phyloP scores from a whole-genome alignment of 2,888 invertebrate genomes.

The Calephelis perditalis region DNA sequence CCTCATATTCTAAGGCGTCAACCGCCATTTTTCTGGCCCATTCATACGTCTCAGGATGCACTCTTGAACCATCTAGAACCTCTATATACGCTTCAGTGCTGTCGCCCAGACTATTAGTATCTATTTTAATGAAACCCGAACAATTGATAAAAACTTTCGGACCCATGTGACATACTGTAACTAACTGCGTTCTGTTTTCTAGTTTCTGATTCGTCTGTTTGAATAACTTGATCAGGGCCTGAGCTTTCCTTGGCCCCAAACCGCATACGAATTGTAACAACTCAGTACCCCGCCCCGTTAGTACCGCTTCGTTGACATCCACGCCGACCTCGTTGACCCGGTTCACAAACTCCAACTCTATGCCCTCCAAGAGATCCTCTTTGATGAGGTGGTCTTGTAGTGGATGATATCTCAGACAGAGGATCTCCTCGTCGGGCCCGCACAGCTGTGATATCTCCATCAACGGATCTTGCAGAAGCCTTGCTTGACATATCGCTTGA shows the following conservation, averaged over 20 bases:
- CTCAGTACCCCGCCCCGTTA: constrained; percentile 91
- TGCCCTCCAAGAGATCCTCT: constrained; percentile 90
- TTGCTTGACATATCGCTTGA: constrained; percentile 95
- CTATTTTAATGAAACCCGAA: constrained; percentile 99
- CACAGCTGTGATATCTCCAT: constrained; percentile 97
- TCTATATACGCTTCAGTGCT: constrained; percentile 97
- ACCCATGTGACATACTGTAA: constrained; percentile 97
- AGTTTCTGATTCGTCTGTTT: constrained; percentile 94
- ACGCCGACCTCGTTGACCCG: constrained; percentile 98
- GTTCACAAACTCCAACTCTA: constrained; percentile 95
- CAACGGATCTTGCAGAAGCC: constrained; percentile 96
- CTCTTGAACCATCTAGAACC: constrained; percentile 97
- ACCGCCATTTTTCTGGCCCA: constrained; percentile 99
- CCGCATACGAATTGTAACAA: constrained; percentile 98
- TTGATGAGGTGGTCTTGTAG: constrained; percentile 89
- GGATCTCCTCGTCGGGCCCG: constrained; percentile 96
- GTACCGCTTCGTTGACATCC: constrained; percentile 95
- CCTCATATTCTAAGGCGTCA: constrained; percentile 98
- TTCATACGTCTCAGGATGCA: constrained; percentile 99
- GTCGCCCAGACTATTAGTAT: constrained; percentile 96
- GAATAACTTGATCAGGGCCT: constrained; percentile 89
- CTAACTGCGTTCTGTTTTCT: constrained; percentile 96
- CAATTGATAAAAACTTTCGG: constrained; percentile 99
- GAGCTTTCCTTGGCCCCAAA: constrained; percentile 95
- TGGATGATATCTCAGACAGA: constrained; percentile 95